A percentile compares a stretch with the other conserved stretches of the same genome.
Evolutionary conservation across 1,140 invertebrate species (phyloP).

Genomic region (Scaptomyza hsui): DNA sequence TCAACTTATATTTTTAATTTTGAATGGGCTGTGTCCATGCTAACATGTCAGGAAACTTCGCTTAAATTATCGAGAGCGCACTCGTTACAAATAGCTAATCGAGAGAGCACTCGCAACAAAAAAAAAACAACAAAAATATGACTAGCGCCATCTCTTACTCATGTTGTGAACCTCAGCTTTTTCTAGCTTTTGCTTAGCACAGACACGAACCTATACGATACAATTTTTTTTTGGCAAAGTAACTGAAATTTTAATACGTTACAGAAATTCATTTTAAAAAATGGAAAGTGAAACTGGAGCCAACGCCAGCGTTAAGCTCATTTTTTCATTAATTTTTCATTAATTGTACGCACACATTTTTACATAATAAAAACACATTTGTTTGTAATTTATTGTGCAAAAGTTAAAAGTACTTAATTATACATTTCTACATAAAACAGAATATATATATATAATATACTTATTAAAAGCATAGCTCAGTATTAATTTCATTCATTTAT

Average conservation of each 20-base stretch:
- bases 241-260: background rate
- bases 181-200: background rate
- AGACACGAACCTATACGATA: background rate
- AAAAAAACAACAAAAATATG: too few relatives aligned
- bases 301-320: too few relatives aligned
- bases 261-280: background rate
- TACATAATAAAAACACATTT: conserved; percentile 75
- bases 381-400: conserved; percentile 72
- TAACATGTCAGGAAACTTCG: too few relatives aligned
- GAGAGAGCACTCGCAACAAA: too few relatives aligned
- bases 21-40: too few relatives aligned
- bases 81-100: too few relatives aligned
- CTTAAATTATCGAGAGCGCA: too few relatives aligned
- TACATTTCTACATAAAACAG: conserved; percentile 74
- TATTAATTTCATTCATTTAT: conserved; percentile 29
- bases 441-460: conserved; percentile 52
- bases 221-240: background rate
- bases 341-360: background rate
- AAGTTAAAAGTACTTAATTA: conserved; percentile 78
- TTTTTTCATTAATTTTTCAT: too few relatives aligned
- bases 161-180: too few relatives aligned
- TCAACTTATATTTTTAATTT: too few relatives aligned
- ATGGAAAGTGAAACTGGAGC: too few relatives aligned
- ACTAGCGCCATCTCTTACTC: conserved; percentile 1
- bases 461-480: conserved; percentile 67